Conservation (phyloP, 2,888 invertebrate genomes). For the Tipula helvola region DNA sequence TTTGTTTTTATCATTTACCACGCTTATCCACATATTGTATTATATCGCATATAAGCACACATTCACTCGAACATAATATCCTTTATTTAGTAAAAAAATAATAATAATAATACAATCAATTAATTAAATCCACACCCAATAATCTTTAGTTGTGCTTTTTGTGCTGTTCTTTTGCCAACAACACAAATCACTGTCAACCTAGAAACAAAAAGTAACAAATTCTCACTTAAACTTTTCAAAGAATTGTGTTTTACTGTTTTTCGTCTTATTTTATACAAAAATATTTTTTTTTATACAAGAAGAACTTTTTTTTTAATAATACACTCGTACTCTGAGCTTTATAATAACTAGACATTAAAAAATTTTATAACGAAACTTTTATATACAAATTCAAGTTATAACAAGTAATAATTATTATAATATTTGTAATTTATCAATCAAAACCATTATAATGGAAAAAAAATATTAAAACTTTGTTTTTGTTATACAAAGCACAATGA, state of each 20-base stretch:
- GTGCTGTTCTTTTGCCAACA: not conserved
- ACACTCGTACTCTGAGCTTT: not conserved
- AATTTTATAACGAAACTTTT: not conserved
- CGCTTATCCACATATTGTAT: not conserved
- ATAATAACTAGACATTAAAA: not conserved
- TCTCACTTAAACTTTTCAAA: not conserved
- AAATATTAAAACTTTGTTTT: not conserved
- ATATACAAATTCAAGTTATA: not conserved
- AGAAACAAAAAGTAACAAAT: not conserved
- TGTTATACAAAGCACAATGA: not conserved
- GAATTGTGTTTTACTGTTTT: not conserved
- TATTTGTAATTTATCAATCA: not conserved
- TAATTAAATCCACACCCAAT: constrained; percentile 4
- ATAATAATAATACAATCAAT: not conserved
- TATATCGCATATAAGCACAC: not conserved
- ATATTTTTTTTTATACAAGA: not conserved
- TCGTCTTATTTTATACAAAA: not conserved
- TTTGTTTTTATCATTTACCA: not conserved
- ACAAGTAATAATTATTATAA: not conserved
- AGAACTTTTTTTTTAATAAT: not conserved
- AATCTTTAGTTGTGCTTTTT: not conserved
- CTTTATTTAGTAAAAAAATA: not conserved
- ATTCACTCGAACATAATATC: not conserved
- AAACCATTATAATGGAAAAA: not conserved
- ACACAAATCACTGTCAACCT: constrained; percentile 4